Percentiles rank a stretch among this genome's conserved stretches.
phyloP scores from a whole-genome alignment of 2,113 vertebrate species.

The Gnathonemus longibarbis region DNA sequence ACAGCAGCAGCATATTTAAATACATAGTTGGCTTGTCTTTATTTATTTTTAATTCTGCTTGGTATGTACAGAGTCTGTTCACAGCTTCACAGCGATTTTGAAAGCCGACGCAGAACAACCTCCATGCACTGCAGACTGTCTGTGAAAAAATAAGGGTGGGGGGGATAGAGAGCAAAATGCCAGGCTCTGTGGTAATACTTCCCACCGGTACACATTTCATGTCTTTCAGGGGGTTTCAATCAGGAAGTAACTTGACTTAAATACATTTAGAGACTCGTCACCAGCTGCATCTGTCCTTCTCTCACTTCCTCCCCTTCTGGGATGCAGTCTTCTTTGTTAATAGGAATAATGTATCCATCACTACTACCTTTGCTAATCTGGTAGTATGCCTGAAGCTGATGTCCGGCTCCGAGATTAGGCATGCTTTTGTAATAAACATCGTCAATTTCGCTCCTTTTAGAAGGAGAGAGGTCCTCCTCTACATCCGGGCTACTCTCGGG shows the following conservation, averaged over 20 bases:
- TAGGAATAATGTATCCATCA: constrained; percentile 92
- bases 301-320: constrained; percentile 85
- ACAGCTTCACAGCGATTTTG: constrained; percentile 38
- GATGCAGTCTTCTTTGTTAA: constrained; percentile 86
- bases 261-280: constrained; percentile 94
- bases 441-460: constrained; percentile 84
- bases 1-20: constrained; percentile 85
- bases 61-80: constrained; percentile 89
- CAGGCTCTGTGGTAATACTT: background rate
- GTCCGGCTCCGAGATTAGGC: constrained; percentile 89
- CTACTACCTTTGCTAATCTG: constrained; percentile 91
- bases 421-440: constrained; percentile 99
- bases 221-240: constrained; percentile 36
- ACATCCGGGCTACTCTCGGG: constrained; percentile 84
- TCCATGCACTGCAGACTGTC: constrained; percentile 44
- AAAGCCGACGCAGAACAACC: constrained; percentile 34
- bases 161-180: constrained; percentile 24
- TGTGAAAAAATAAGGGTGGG: constrained; percentile 33
- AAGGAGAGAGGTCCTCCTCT: constrained; percentile 87
- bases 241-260: constrained; percentile 51
- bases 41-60: constrained; percentile 88
- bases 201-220: constrained; percentile 25
- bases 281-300: constrained; percentile 99
- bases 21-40: constrained; percentile 90
- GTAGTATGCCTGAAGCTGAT: constrained; percentile 92